Base-by-base conservation (phyloP, 2,797 vertebrate genomes). In the Tinamus major region DNA sequence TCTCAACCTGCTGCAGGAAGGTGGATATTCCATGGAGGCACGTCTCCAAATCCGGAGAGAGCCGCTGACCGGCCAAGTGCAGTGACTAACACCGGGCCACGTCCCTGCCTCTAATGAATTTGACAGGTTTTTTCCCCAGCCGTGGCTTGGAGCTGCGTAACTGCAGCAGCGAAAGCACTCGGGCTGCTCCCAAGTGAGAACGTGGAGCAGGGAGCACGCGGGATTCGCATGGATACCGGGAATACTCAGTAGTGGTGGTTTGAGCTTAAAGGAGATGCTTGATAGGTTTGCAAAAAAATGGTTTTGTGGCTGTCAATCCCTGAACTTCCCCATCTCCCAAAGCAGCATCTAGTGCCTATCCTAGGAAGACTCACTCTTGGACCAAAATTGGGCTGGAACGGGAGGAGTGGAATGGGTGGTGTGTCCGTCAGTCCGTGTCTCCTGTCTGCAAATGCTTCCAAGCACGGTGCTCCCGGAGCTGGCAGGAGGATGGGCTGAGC, bases 141-240 rank as follows among this genome's bases (percentile, higher is more conserved):
- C 78, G 67, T 16, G 58, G 33, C 0, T 0, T 31, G 29, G 63
- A n/a, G 49, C 68, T 83, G 49, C 65, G 58, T 86, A 93, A 87
- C 69, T 91, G 61, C 4, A 6, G 48, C 48, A 92, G 27, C 44
- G 33, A 69, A 76, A 37, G 75, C 81, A 89, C 58, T 26, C 37
- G 20, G 37, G 58, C 82, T 18, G 27, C 82, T 92, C 65, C 72
- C 76, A 79, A 84, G 85, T 92, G 84, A 94, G 72, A 49, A 17
- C 10, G 41, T 1, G 0, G 17, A 82, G 68, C 16, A 68, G 20
- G 27, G 75, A 79, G 10, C n/a, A 35, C 75, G 37, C 44, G 81
- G 44, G 21, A 21, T 82, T 20, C 70, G 51, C 62, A 85, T 69
- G 33, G 44, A 39, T 33, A 31, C 27, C 37, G 21, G 79, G n/a